Evolutionary conservation across 2,888 invertebrate genomes (phyloP).

Genomic region (Syritta pipiens): DNA sequence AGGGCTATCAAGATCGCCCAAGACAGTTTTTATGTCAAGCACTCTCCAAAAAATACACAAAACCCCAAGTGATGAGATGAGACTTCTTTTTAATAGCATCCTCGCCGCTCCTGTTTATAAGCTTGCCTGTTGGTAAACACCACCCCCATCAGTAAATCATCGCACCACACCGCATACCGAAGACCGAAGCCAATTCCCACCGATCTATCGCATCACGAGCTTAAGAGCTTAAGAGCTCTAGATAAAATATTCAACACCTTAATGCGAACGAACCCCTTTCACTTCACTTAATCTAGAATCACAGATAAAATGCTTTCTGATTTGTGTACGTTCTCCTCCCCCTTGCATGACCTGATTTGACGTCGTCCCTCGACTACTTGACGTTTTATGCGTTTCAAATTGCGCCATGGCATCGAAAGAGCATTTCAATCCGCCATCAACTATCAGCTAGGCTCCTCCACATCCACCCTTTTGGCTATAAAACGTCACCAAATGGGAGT

Average conservation of each 20-base stretch:
- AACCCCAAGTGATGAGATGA: no score
- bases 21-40: no score
- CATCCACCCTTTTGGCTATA: constrained; percentile 1
- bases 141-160: no score
- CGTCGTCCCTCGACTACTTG: not conserved
- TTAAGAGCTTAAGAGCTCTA: no score
- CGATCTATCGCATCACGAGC: no score
- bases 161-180: no score
- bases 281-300: constrained; percentile 10
- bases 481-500: not conserved
- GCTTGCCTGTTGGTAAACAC: no score
- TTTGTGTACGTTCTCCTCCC: constrained; percentile 1
- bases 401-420: constrained; percentile 29
- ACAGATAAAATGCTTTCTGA: constrained; percentile 18
- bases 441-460: constrained; percentile 9
- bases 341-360: constrained; percentile 18
- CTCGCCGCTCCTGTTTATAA: no score
- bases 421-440: constrained; percentile 38
- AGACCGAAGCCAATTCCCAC: no score
- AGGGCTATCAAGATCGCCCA: no score
- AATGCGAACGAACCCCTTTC: constrained; percentile 4
- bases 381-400: constrained; percentile 40
- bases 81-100: no score
- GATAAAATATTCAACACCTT: constrained; percentile 35
- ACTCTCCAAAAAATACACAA: no score